These are phyloP conservation scores for Ptilorrhoa leucosticta DNA, from an alignment of 2,113 vertebrate genomes.

Conservation along the genomic window DNA sequence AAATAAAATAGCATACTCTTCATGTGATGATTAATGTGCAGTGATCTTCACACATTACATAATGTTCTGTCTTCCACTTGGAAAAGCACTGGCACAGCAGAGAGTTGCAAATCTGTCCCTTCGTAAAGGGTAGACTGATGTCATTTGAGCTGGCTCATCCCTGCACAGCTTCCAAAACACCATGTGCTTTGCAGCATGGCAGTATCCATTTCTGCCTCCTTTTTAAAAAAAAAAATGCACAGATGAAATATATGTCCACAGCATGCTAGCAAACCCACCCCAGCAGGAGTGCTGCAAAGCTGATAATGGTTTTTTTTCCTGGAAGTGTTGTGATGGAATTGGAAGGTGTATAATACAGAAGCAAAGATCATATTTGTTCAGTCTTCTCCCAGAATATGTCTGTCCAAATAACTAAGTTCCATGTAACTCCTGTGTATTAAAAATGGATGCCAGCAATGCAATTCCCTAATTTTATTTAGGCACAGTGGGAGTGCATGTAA, in stretches of 20 bases:
- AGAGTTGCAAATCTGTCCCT: not conserved
- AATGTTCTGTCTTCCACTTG: not conserved
- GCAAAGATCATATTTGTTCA: fast-evolving
- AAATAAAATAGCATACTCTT: not conserved
- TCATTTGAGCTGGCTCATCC: not conserved
- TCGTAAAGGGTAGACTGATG: not conserved
- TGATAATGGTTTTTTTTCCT: not conserved
- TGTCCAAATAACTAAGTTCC: not conserved
- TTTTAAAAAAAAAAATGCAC: not conserved
- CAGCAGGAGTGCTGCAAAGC: not conserved
- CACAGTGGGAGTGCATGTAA: not conserved
- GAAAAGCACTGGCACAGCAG: not conserved
- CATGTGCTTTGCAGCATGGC: not conserved
- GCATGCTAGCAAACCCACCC: not conserved
- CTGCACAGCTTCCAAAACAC: not conserved
- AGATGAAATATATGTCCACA: fast-evolving
- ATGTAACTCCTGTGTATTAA: not conserved
- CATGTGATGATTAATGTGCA: not conserved
- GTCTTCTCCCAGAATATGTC: not conserved
- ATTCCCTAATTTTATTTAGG: not conserved
- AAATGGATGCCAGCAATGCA: not conserved
- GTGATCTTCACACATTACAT: not conserved
- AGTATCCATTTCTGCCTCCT: not conserved
- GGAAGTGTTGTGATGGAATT: not conserved
- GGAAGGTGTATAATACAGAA: not conserved